Base-by-base conservation (phyloP, 1,140 invertebrate genomes). In the Anoplolepis gracilipes region DNA sequence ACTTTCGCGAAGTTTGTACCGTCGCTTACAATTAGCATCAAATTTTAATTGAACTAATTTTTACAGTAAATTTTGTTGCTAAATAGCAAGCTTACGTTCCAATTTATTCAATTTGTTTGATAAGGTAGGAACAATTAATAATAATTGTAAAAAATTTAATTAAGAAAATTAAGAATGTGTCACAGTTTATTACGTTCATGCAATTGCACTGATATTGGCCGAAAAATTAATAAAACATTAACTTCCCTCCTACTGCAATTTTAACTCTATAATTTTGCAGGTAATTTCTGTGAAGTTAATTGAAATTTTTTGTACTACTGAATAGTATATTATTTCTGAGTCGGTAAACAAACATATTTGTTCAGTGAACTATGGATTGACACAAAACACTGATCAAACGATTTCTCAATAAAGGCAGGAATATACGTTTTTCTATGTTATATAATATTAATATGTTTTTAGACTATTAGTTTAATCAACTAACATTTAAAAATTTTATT, bases 31-130 rank as follows among this genome's bases (percentile, higher is more conserved):
- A n/a, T n/a, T 76, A 76, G 0, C 22, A 28, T 61, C 4, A 6
- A 49, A 78, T 65, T 65, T 16, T 8, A 22, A n/a, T n/a, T n/a
- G n/a, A n/a, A n/a, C n/a, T n/a, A n/a, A 65, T 67, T 78, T 53
- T 7, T 1, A 36, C 1, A 55, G 53, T 72, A 10, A 49, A 36
- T 65, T 53, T 22, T 36, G 28, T 65, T n/a, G 30, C 5, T 19
- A 62, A 65, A 53, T 16, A 16, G 30, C 4, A 11, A 36, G 8
- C n/a, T 16, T 25, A 25, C 19, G 33, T 65, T 19, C 67, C 49
- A 33, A 78, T 33, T 64, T 13, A 22, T 8, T 46, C 25, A 25
- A 76, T 62, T 64, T 49, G 28, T 49, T 22, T 7, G 11, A 33
- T 19, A 6, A 19, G 46, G 1, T 7, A 4, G n/a, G 0, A 2